A percentile compares a stretch with the other conserved stretches of the same genome.
Evolutionary conservation across 2,113 vertebrate genomes (phyloP).

Genomic region (Uropsilus gracilis): DNA sequence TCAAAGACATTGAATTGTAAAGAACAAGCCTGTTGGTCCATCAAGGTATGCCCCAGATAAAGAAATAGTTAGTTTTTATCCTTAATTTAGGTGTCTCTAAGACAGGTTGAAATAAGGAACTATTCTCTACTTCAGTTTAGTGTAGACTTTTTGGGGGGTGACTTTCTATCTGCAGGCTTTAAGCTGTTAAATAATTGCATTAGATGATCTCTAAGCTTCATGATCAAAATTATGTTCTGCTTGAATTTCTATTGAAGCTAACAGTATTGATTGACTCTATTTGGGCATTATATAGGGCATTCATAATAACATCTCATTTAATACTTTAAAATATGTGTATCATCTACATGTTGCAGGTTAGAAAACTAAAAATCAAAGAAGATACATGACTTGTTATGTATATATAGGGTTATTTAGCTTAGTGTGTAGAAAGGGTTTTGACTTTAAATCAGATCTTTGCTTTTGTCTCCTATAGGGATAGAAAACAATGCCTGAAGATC

Average conservation of each 20-base stretch:
- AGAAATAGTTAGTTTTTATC: slow-evolving; percentile 56
- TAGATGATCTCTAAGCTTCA: background rate
- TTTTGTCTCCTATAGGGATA: background rate
- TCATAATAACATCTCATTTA: background rate
- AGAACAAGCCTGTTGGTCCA: background rate
- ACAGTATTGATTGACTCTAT: background rate
- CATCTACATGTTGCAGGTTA: background rate
- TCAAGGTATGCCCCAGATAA: slow-evolving; percentile 42
- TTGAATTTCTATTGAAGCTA: background rate
- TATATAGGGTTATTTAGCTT: background rate
- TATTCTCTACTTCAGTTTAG: background rate
- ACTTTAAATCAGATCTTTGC: background rate
- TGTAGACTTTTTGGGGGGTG: background rate
- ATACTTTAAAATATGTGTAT: background rate
- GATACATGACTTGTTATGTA: background rate
- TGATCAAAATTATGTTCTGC: background rate
- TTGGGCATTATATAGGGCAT: background rate
- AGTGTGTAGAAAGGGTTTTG: background rate
- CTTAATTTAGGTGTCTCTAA: slow-evolving; percentile 51
- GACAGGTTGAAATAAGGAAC: slow-evolving; percentile 5
- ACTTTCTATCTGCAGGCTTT: background rate
- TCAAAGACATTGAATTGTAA: slow-evolving; percentile 44
- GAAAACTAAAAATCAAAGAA: background rate
- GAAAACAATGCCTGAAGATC: background rate
- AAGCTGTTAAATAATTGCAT: too few relatives aligned